Base-by-base conservation (phyloP, 2,113 vertebrate species). In the Scatophagus argus region DNA sequence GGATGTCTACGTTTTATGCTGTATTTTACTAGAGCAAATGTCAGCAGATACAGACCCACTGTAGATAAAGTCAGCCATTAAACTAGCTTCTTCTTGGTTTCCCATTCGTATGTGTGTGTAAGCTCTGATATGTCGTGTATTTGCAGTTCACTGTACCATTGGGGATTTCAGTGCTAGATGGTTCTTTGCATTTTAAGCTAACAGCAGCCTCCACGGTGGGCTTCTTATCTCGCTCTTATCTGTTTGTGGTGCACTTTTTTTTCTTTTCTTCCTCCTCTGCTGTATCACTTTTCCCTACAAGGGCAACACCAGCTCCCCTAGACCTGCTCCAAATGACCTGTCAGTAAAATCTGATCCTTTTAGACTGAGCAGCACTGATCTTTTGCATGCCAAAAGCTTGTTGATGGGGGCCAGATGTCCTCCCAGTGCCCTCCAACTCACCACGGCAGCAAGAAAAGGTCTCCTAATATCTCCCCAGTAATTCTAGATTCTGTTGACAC, bases 301-400 rank as follows among this genome's bases (percentile, higher is more conserved):
- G 83, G 87, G 92, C 93, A 90, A 86, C 85, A 68, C 63, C 29
- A 81, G 81, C 85, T 86, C 78, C 83, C 76, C 81, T 74, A 77
- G 84, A 90, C 81, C 73, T 77, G 68, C 82, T 77, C 72, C 83
- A 84, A 94, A 79, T 55, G 80, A 88, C 84, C 88, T 13, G 91
- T 94, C 93, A 93, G 93, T 92, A 92, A 86, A 94, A 95, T 91
- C 89, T 84, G 93, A 95, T 95, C 92, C 88, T 91, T 87, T 87
- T 62, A 64, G 88, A 82, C 85, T 71, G 86, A 90, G 78, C 79
- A 85, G 74, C 54, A 46, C 83, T 46, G 54, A 77, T 85, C 81
- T 84, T 92, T 91, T 87, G 78, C 80, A 88, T 84, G 88, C 91
- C 91, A 90, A 92, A 84, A 85, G 87, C 86, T 85, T 52, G 87